phyloP scores from a whole-genome alignment of 2,113 vertebrate species.

The Zingel zingel region DNA sequence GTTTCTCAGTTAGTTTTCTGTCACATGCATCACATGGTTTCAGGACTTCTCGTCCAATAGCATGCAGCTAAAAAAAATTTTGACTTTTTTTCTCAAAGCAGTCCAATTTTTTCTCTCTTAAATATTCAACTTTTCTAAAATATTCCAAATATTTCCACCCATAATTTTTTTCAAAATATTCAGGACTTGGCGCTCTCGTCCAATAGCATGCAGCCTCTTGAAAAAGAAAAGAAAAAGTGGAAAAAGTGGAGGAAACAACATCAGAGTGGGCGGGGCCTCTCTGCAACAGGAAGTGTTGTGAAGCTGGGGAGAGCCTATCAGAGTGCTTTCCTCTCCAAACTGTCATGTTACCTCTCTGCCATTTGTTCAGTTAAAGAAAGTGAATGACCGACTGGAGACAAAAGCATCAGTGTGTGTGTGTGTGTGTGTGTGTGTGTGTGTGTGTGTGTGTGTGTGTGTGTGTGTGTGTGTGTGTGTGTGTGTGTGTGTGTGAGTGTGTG shows the following conservation, averaged over 20 bases:
- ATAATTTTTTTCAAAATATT: too few relatives aligned
- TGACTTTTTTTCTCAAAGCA: too few relatives aligned
- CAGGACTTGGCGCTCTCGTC: slow-evolving; percentile 46
- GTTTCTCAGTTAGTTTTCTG: too few relatives aligned
- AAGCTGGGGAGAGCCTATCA: slow-evolving; percentile 42
- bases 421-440: slow-evolving; percentile 12
- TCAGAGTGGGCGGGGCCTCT: slow-evolving; percentile 42
- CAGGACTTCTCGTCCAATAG: too few relatives aligned
- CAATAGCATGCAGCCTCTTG: slow-evolving; percentile 74
- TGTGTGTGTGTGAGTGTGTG: background rate
- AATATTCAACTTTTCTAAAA: too few relatives aligned
- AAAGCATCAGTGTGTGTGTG: slow-evolving; percentile 45
- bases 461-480: slow-evolving; percentile 3
- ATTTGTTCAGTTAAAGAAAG: slow-evolving; percentile 50
- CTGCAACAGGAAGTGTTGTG: slow-evolving; percentile 49
- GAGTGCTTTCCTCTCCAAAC: slow-evolving; percentile 74
- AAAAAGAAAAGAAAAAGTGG: slow-evolving; percentile 13
- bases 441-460: background rate
- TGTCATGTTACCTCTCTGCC: slow-evolving; percentile 59
- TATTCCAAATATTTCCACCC: too few relatives aligned
- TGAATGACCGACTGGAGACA: slow-evolving; percentile 70
- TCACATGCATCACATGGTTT: too few relatives aligned
- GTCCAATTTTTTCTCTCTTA: too few relatives aligned
- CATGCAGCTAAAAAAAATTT: too few relatives aligned
- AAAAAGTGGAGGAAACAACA: slow-evolving; percentile 43